Evolutionary conservation across 1,140 invertebrate species (phyloP).

Genomic region (Aphaenogaster rudis): DNA sequence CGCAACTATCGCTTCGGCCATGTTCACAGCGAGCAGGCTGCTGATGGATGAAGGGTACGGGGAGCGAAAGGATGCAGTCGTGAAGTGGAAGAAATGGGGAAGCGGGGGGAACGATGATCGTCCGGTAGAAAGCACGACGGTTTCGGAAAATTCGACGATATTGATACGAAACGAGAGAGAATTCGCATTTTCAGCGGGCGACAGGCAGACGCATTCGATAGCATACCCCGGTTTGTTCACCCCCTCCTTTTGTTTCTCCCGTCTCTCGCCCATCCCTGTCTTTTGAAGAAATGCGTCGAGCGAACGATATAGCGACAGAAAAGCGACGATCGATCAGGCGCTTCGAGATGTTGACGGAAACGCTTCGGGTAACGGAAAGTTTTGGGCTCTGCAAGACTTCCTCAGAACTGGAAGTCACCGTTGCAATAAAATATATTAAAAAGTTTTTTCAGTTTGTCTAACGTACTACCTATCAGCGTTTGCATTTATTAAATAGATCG

Average conservation of each 20-base stretch:
- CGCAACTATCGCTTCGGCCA: conserved; percentile 59
- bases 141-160: conserved; percentile 23
- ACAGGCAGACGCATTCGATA: not conserved
- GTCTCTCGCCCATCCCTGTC: not conserved
- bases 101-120: not conserved
- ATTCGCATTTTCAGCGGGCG: not conserved
- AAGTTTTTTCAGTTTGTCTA: not conserved
- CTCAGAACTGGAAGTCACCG: not conserved
- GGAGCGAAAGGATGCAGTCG: conserved; percentile 18
- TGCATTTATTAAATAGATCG: not conserved
- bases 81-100: not conserved
- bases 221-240: not conserved
- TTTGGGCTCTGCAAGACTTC: not conserved
- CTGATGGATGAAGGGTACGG: conserved; percentile 22
- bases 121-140: conserved; percentile 40
- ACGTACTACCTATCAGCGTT: not conserved
- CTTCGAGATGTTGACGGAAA: not conserved
- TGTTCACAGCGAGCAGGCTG: conserved; percentile 56
- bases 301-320: not conserved
- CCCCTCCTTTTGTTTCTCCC: not conserved
- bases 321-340: conserved; percentile 16
- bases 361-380: not conserved
- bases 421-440: not conserved
- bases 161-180: conserved; percentile 27
- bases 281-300: not conserved